A percentile compares a stretch with the other conserved stretches of the same genome.
Evolutionary conservation across 1,140 invertebrate species (phyloP).

Genomic region (Meloidogyne hapla): DNA sequence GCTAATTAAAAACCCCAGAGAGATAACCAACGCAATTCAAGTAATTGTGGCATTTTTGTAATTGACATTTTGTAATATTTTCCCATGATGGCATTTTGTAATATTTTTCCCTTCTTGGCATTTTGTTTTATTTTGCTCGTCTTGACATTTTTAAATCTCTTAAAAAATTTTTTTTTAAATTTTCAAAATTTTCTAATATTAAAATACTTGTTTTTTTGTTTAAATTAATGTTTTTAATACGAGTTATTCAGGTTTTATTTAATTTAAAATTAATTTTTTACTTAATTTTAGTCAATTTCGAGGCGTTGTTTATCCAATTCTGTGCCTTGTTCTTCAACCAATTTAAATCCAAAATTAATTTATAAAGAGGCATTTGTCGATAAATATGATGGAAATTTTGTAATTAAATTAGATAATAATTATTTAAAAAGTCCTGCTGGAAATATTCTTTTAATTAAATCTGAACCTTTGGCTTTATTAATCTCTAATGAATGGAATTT

Average conservation of each 20-base stretch:
- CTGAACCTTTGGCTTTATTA: conserved; percentile 82
- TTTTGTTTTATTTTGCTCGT: no score
- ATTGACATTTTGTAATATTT: no score
- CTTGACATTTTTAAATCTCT: no score
- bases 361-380: conserved; percentile 14
- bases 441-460: conserved; percentile 64
- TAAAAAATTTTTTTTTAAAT: no score
- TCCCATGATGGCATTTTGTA: no score
- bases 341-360: conserved; percentile 4
- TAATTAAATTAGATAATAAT: conserved; percentile 32
- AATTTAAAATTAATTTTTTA: neutral
- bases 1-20: no score
- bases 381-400: conserved; percentile 8
- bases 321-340: conserved; percentile 7
- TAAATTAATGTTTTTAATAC: neutral
- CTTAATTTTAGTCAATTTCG: neutral
- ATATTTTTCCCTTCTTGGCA: no score
- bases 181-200: no score
- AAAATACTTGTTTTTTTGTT: no score
- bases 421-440: conserved; percentile 35
- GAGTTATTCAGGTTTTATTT: neutral
- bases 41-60: no score
- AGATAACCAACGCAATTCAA: no score
- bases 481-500: conserved; percentile 86
- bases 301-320: neutral